Conservation (phyloP, 2,888 invertebrate genomes). For the Cosmia pyralina region DNA sequence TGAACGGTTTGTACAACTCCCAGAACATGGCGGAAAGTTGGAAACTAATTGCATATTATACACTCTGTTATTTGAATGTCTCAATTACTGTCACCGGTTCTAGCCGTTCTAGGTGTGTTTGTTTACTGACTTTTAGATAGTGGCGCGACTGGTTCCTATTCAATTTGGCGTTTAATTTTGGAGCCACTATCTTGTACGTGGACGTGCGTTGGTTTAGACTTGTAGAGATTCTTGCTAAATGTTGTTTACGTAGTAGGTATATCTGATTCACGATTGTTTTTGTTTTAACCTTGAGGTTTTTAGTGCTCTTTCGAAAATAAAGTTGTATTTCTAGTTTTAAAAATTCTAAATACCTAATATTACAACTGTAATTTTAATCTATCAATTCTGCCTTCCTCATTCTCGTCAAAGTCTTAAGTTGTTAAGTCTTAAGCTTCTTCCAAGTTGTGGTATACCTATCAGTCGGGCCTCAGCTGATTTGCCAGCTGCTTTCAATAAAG, state of each 20-base stretch:
- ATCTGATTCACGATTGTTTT: constrained; percentile 7
- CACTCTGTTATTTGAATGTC: constrained; percentile 46
- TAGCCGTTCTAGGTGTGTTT: constrained; percentile 36
- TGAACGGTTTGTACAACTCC: constrained; percentile 31
- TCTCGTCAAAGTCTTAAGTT: not conserved
- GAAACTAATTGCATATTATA: constrained; percentile 45
- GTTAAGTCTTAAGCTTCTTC: not conserved
- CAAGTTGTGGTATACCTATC: not conserved
- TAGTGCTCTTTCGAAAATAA: not conserved
- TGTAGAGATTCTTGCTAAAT: constrained; percentile 3
- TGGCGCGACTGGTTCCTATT: constrained; percentile 45
- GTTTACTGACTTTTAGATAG: constrained; percentile 53
- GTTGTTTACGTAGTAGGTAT: not conserved
- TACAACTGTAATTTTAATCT: not conserved
- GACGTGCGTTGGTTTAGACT: constrained; percentile 19
- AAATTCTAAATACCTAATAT: constrained; percentile 1
- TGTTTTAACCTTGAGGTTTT: not conserved
- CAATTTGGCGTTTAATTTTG: constrained; percentile 39
- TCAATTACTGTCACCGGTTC: constrained; percentile 43
- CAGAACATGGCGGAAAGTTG: constrained; percentile 33
- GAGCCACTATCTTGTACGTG: constrained; percentile 22
- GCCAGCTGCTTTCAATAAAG: not conserved
- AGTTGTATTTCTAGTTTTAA: not conserved
- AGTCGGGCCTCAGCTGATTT: not conserved
- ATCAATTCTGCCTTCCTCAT: not conserved